Evolutionary conservation across 2,797 vertebrate species (phyloP).

Genomic region (Lemur catta): DNA sequence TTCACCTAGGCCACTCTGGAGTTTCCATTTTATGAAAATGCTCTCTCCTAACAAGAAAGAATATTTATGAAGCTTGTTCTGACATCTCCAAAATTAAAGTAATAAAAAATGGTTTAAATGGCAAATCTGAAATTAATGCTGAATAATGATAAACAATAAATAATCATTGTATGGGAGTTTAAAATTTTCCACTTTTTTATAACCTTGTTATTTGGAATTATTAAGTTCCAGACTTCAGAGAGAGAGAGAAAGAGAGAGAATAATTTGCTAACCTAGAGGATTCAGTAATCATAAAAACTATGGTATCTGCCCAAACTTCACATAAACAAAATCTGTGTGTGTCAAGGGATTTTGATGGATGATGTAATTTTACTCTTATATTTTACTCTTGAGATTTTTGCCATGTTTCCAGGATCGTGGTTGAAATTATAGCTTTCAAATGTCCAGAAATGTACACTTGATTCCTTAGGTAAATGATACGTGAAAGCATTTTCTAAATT

Average conservation of each 20-base stretch:
- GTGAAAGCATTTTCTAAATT: constrained; percentile 32
- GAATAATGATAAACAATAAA: background rate
- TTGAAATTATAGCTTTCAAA: constrained; percentile 58
- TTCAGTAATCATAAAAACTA: constrained; percentile 34
- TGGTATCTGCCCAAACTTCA: rapidly evolving
- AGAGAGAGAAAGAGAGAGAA: background rate
- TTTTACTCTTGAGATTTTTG: constrained; percentile 13
- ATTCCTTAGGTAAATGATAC: constrained; percentile 60
- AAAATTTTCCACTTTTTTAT: background rate
- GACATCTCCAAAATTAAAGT: background rate
- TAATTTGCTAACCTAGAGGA: background rate
- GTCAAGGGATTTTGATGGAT: background rate
- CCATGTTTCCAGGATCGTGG: constrained; percentile 20
- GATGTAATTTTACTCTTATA: background rate
- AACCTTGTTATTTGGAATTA: background rate
- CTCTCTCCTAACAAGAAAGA: background rate
- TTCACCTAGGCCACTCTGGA: background rate
- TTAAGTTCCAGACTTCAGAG: background rate
- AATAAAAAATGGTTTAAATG: constrained; percentile 13
- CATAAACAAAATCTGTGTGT: constrained; percentile 9
- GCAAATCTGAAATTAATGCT: background rate
- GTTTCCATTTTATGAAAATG: constrained; percentile 23
- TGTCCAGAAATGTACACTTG: background rate
- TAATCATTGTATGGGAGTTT: background rate
- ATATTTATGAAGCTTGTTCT: background rate